These are phyloP conservation scores for Bolborhynchus lineola DNA, from an alignment of 2,113 vertebrate species.

Conservation along the genomic window DNA sequence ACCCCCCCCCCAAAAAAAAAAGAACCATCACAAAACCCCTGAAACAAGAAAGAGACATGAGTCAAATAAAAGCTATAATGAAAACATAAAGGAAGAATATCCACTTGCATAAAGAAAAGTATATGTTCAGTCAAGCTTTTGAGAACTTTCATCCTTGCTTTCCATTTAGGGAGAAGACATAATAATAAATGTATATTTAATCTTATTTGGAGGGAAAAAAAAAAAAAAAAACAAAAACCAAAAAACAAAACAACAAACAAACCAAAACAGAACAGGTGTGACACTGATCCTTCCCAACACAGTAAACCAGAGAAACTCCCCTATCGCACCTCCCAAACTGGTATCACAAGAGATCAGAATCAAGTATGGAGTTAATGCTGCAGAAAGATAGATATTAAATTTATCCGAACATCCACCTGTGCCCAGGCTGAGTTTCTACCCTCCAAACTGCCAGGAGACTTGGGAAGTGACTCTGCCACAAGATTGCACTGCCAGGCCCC, in stretches of 20 bases:
- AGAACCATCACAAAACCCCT: neutral
- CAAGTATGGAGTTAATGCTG: neutral
- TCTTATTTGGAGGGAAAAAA: neutral
- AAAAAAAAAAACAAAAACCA: too few relatives aligned
- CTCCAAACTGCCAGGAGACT: neutral
- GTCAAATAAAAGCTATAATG: neutral
- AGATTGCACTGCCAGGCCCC: neutral
- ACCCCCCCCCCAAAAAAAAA: neutral
- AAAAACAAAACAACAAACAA: neutral
- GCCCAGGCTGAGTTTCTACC: neutral
- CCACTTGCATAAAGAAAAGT: neutral
- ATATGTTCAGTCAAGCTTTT: neutral
- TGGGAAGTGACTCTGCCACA: neutral
- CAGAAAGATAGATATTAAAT: neutral
- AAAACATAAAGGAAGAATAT: neutral
- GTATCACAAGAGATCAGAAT: neutral
- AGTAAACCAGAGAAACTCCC: neutral
- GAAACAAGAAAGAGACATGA: neutral
- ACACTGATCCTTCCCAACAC: neutral
- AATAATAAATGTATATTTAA: neutral
- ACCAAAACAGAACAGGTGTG: neutral
- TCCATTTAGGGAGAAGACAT: neutral
- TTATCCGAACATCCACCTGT: neutral
- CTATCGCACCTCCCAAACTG: neutral
- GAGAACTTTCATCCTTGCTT: neutral